Percentiles rank a stretch among this genome's conserved stretches.
phyloP scores from a whole-genome alignment of 2,113 vertebrate species.

The Brienomyrus longianalis region DNA sequence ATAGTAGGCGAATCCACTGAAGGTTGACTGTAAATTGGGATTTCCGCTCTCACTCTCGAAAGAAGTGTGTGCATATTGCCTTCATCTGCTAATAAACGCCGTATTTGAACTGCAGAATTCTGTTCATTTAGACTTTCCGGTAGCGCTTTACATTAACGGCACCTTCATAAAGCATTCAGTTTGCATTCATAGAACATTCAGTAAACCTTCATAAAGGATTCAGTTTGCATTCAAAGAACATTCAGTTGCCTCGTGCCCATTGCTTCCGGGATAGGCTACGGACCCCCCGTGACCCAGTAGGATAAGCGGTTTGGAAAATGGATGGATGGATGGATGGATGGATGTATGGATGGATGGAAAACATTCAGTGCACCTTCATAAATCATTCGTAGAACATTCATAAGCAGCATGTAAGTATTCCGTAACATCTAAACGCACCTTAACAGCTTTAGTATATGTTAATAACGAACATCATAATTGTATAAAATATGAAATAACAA shows the following conservation, averaged over 20 bases:
- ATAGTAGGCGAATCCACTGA: constrained; percentile 17
- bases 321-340: not conserved
- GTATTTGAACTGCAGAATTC: not conserved
- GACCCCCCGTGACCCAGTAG: too few relatives aligned
- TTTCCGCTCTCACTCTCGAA: not conserved
- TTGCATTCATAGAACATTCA: not conserved
- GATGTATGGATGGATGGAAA: not conserved
- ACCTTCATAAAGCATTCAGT: too few relatives aligned
- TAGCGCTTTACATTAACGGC: not conserved
- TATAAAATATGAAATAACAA: not conserved
- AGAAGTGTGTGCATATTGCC: not conserved
- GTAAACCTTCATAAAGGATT: too few relatives aligned
- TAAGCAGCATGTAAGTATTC: not conserved
- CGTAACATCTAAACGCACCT: not conserved
- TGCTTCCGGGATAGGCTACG: too few relatives aligned
- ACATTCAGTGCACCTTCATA: not conserved
- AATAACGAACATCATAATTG: not conserved
- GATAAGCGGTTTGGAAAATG: too few relatives aligned
- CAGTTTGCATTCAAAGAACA: not conserved
- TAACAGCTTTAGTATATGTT: not conserved
- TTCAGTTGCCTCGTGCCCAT: not conserved
- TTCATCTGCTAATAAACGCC: not conserved
- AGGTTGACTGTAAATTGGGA: not conserved
- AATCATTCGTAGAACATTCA: not conserved
- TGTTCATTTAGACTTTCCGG: not conserved